These are phyloP conservation scores for Urosaurus nigricauda DNA, from an alignment of 2,797 vertebrate species.

Conservation along the genomic window DNA sequence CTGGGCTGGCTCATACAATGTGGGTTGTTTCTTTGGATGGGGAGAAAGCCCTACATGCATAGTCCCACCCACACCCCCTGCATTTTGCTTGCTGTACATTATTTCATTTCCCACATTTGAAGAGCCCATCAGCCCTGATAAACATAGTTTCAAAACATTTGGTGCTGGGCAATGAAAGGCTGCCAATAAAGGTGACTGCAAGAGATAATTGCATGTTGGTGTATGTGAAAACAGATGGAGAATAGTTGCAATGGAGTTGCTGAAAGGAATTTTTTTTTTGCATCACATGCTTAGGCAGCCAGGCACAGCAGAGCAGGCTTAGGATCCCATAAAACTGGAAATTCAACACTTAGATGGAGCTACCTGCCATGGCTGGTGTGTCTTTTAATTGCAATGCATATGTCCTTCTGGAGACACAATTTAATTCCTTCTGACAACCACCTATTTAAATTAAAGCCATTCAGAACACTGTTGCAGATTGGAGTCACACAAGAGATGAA, in stretches of 20 bases:
- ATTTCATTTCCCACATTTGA: background rate
- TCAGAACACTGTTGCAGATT: conserved; percentile 76
- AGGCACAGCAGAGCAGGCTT: background rate
- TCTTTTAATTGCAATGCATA: conserved; percentile 80
- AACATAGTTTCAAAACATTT: conserved; percentile 13
- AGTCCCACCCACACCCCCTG: conserved; percentile 25
- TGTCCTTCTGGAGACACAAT: conserved; percentile 75
- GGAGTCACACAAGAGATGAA: conserved; percentile 69
- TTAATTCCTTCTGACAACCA: conserved; percentile 80
- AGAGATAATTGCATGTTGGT: conserved; percentile 65
- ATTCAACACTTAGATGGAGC: conserved; percentile 67
- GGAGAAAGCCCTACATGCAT: too few relatives aligned
- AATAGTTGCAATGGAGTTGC: conserved; percentile 6
- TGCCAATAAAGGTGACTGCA: conserved; percentile 50
- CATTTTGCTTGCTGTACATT: background rate
- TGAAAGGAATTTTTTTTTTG: conserved; percentile 40
- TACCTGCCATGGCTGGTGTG: conserved; percentile 77
- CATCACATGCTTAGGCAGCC: conserved; percentile 50
- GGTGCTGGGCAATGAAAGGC: conserved; percentile 6
- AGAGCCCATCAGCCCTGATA: background rate
- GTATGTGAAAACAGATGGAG: conserved; percentile 63
- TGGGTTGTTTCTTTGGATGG: too few relatives aligned
- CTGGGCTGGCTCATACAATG: too few relatives aligned
- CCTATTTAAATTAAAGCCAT: conserved; percentile 80
- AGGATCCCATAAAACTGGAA: conserved; percentile 59